Conservation (phyloP, 2,113 vertebrate genomes). For the Delphinus delphis region DNA sequence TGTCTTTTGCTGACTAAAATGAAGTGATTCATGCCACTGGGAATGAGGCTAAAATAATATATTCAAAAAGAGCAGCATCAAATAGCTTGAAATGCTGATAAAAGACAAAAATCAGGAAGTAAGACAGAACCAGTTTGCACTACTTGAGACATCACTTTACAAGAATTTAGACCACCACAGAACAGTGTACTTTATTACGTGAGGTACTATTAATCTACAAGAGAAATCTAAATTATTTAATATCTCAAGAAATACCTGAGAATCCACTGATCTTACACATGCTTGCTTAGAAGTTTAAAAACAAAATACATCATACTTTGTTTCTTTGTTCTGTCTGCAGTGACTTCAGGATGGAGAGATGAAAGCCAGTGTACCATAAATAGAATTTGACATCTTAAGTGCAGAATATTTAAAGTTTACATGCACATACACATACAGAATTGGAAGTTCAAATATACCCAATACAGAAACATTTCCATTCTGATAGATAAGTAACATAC, state of each 20-base stretch:
- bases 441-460: background rate
- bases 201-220: background rate
- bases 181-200: background rate
- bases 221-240: background rate
- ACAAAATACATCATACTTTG: background rate
- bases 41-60: background rate
- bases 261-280: background rate
- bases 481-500: background rate
- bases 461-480: background rate
- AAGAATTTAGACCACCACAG: slow-evolving; percentile 25
- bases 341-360: background rate
- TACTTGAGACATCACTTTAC: background rate
- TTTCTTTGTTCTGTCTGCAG: background rate
- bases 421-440: background rate
- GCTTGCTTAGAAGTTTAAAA: background rate
- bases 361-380: background rate
- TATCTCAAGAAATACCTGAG: background rate
- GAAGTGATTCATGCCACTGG: background rate
- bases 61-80: background rate
- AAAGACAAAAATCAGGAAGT: background rate
- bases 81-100: background rate
- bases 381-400: background rate
- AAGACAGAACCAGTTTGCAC: background rate
- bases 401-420: background rate
- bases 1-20: slow-evolving; percentile 24